Evolutionary conservation across 2,888 invertebrate genomes (phyloP).

Genomic region (Bellardia bayeri): DNA sequence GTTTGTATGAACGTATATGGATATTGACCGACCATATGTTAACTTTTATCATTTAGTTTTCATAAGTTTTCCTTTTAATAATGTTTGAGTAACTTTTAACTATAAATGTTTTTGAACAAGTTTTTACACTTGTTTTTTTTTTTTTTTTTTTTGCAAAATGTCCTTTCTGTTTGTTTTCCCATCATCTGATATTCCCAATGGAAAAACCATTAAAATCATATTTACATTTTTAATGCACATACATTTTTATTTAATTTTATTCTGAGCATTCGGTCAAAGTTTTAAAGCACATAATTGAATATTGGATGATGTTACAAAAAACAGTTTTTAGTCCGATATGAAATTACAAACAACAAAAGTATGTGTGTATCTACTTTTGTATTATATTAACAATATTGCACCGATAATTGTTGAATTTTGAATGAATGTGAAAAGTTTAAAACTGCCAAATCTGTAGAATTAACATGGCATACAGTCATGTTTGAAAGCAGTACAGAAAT

Average conservation of each 20-base stretch:
- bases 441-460: no score
- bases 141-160: conserved; percentile 38
- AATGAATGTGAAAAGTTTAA: no score
- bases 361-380: no score
- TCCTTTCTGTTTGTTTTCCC: background rate
- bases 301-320: background rate
- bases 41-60: conserved; percentile 64
- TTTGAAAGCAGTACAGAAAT: no score
- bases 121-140: background rate
- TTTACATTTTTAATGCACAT: conserved; percentile 32
- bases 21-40: conserved; percentile 61
- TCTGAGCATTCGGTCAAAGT: background rate
- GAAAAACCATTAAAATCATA: conserved; percentile 51
- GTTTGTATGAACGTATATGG: background rate
- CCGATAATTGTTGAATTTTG: no score
- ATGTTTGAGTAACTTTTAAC: conserved; percentile 51
- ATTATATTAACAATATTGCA: no score
- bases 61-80: conserved; percentile 55
- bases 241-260: background rate
- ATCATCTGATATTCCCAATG: conserved; percentile 22
- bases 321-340: background rate
- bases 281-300: background rate
- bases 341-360: no score
- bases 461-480: no score
- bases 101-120: conserved; percentile 52